These are phyloP conservation scores for Lutraria rhynchaena DNA, from an alignment of 1,140 invertebrate genomes.

Conservation along the genomic window DNA sequence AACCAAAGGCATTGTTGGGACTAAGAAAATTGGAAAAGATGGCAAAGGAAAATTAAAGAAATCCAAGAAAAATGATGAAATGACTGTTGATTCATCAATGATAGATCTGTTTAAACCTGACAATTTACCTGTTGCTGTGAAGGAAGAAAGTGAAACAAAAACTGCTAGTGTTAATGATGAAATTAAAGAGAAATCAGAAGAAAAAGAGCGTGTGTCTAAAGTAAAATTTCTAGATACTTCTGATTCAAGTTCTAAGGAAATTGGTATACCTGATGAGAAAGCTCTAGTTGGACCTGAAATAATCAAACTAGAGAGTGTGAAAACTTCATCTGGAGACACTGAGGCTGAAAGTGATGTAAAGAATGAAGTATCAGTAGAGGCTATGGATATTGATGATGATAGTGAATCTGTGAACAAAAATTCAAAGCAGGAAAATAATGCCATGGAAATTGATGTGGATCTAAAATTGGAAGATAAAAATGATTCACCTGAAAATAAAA, in stretches of 20 bases:
- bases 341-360: slow-evolving; percentile 4
- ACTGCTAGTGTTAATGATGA: neutral
- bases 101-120: slow-evolving; percentile 55
- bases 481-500: neutral
- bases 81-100: slow-evolving; percentile 49
- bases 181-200: neutral
- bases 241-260: neutral
- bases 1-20: neutral
- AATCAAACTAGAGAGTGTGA: slow-evolving; percentile 10
- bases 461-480: slow-evolving; percentile 6
- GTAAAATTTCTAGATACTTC: slow-evolving; percentile 15
- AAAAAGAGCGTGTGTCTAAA: slow-evolving; percentile 18
- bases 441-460: neutral
- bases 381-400: slow-evolving; percentile 17
- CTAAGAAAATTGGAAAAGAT: slow-evolving; percentile 41
- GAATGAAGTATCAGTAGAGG: neutral
- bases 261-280: neutral
- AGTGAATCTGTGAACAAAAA: slow-evolving; percentile 14
- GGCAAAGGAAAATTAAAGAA: slow-evolving; percentile 47
- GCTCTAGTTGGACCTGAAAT: neutral
- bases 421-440: neutral
- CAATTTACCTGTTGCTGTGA: slow-evolving; percentile 29
- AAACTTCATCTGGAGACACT: neutral
- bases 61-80: slow-evolving; percentile 50
- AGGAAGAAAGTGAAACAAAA: slow-evolving; percentile 23